phyloP scores from a whole-genome alignment of 2,797 vertebrate genomes.

The Sebastes cheni region DNA sequence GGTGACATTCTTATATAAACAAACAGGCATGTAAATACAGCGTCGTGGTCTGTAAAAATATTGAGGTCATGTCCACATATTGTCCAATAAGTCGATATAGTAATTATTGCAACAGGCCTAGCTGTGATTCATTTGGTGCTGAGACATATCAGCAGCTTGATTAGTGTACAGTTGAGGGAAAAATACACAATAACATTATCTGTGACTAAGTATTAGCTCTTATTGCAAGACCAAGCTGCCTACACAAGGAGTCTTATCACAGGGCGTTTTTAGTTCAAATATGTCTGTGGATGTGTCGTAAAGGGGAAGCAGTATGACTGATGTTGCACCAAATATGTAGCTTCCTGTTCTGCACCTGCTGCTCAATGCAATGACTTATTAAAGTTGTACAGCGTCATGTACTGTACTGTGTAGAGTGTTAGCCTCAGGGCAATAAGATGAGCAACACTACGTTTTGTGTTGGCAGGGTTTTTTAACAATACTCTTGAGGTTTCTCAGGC shows the following conservation, averaged over 20 bases:
- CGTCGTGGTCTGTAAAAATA: background rate
- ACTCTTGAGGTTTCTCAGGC: background rate
- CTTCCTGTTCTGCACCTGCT: constrained; percentile 63
- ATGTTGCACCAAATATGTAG: constrained; percentile 36
- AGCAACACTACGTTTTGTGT: background rate
- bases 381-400: background rate
- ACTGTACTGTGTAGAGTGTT: background rate
- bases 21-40: too few species aligned
- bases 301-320: constrained; percentile 28
- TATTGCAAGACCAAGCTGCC: background rate
- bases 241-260: background rate
- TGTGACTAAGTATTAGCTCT: background rate
- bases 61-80: background rate
- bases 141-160: background rate
- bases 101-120: background rate
- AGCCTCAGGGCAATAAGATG: background rate
- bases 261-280: background rate
- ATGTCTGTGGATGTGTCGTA: background rate
- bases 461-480: background rate
- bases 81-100: background rate
- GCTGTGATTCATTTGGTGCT: background rate
- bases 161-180: background rate
- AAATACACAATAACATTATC: background rate
- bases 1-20: too few species aligned
- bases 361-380: background rate